phyloP scores from a whole-genome alignment of 2,888 invertebrate genomes.

The Phoenoteleia sp. region DNA sequence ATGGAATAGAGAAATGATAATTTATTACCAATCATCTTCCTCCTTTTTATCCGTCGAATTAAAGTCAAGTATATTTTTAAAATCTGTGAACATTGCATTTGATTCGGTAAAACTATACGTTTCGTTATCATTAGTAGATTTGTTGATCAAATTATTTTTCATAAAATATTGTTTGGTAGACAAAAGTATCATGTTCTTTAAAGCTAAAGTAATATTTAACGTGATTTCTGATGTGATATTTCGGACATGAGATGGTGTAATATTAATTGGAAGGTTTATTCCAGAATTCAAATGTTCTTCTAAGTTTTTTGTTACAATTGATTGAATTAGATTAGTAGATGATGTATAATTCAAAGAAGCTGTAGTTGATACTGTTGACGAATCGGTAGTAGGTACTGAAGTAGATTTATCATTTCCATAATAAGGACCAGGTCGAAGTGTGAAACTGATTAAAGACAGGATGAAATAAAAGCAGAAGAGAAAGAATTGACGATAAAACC shows the following conservation, averaged over 20 bases:
- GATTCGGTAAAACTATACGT: conserved; percentile 5
- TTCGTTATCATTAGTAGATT: not conserved
- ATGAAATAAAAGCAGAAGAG: conserved; percentile 97
- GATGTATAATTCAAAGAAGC: conserved; percentile 52
- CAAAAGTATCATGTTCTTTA: conserved; percentile 71
- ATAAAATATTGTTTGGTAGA: conserved; percentile 10
- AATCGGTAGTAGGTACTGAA: conserved; percentile 23
- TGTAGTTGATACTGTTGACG: conserved; percentile 48
- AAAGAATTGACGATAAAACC: conserved; percentile 97
- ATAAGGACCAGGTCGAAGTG: conserved; percentile 94
- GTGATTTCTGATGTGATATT: conserved; percentile 78
- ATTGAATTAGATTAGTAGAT: conserved; percentile 72
- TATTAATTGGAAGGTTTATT: conserved; percentile 75
- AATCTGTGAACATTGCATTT: conserved; percentile 17
- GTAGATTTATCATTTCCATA: conserved; percentile 34
- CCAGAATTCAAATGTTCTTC: conserved; percentile 76
- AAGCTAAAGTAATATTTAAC: conserved; percentile 77
- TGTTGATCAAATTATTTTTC: not conserved
- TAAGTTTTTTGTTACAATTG: conserved; percentile 78
- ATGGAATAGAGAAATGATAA: no score
- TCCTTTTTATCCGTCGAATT: conserved; percentile 11
- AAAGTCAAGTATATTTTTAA: conserved; percentile 19
- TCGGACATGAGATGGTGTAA: conserved; percentile 73
- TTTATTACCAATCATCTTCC: conserved; percentile 70
- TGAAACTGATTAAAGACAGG: conserved; percentile 95